phyloP scores from a whole-genome alignment of 2,888 invertebrate species.

The Ferdinandea cuprea region DNA sequence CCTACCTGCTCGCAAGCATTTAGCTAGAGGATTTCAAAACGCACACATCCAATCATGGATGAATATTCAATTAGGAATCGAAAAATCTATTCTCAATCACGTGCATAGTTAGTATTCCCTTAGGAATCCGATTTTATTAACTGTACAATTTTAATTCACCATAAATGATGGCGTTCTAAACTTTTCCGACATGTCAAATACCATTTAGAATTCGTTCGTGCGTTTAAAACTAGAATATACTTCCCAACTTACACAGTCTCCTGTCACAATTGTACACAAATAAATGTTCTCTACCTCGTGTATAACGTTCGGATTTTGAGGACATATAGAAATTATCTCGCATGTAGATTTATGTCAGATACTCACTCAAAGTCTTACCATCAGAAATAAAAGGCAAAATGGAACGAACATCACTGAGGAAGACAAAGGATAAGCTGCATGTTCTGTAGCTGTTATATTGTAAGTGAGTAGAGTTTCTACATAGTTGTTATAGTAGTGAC shows the following conservation, averaged over 20 bases:
- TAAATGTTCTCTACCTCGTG: background rate
- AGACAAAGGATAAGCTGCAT: conserved; percentile 55
- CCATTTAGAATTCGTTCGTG: conserved; percentile 20
- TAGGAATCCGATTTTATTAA: conserved; percentile 12
- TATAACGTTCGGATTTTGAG: conserved; percentile 10
- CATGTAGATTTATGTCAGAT: conserved; percentile 37
- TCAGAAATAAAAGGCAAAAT: background rate
- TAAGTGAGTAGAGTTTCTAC: conserved; percentile 42
- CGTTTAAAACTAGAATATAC: background rate
- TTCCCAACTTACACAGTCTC: background rate
- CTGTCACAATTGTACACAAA: conserved; percentile 21
- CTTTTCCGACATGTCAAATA: conserved; percentile 21
- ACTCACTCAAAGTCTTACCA: background rate
- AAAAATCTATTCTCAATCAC: too few species aligned
- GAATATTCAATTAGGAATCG: too few species aligned
- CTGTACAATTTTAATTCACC: conserved; percentile 32
- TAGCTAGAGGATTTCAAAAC: too few species aligned
- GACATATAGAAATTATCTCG: conserved; percentile 38
- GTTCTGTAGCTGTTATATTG: background rate
- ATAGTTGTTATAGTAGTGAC: conserved; percentile 56
- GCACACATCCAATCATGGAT: too few species aligned
- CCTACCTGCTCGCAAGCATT: too few species aligned
- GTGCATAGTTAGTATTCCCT: too few species aligned
- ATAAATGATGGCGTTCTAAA: conserved; percentile 23
- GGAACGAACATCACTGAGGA: conserved; percentile 20